Evolutionary conservation across 2,113 vertebrate species (phyloP).

Genomic region (Polypterus bichir): DNA sequence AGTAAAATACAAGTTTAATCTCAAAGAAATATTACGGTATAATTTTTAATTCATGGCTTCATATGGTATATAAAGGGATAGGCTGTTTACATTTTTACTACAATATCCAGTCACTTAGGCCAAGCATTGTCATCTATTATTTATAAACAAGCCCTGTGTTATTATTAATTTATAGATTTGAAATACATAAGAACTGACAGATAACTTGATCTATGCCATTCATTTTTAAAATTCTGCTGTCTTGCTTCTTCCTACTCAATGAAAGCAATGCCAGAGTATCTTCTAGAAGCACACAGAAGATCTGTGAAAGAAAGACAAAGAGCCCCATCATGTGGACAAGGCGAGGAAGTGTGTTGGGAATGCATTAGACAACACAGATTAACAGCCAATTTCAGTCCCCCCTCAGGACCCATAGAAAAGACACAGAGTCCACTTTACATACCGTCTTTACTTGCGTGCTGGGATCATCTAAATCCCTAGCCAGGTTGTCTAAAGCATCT

Average conservation of each 20-base stretch:
- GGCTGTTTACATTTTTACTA: too few relatives aligned
- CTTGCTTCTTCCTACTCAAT: conserved; percentile 1
- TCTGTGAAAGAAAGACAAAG: conserved; percentile 24
- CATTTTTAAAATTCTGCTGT: conserved; percentile 20
- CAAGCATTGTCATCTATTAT: conserved; percentile 37
- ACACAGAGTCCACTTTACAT: conserved; percentile 1
- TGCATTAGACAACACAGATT: too few relatives aligned
- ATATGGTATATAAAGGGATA: too few relatives aligned
- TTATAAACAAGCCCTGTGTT: conserved; percentile 18
- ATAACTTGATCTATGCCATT: conserved; percentile 30
- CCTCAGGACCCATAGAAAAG: not conserved
- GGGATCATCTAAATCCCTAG: conserved; percentile 5
- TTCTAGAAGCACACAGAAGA: not conserved
- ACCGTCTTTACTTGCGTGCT: not conserved
- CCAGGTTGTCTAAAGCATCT: conserved; percentile 3
- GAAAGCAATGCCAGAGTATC: not conserved
- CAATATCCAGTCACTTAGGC: conserved; percentile 14
- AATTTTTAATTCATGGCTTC: too few relatives aligned
- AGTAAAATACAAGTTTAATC: too few relatives aligned
- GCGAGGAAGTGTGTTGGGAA: conserved; percentile 10
- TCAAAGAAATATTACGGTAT: too few relatives aligned
- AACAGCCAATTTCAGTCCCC: not conserved
- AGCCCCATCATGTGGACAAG: conserved; percentile 42
- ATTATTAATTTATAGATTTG: conserved; percentile 25
- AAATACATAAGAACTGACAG: conserved; percentile 26